Evolutionary conservation across 2,888 invertebrate species (phyloP), one percentile per base, ranked within the genome.

Genomic region (Eueremaeus valkanovi): DNA sequence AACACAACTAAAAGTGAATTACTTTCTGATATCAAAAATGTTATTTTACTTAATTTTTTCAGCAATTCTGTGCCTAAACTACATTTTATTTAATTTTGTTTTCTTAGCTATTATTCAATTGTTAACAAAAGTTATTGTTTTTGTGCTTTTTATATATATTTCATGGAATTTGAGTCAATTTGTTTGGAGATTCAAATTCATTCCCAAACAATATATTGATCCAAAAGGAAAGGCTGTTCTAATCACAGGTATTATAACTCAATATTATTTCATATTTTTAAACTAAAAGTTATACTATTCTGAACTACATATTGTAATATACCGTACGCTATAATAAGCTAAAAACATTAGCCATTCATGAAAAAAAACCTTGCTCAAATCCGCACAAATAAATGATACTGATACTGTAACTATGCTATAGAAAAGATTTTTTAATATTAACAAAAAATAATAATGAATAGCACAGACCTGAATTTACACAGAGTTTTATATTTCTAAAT

Each of bases 111-210:
- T 66, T 21, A n/a, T 36, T 36, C 9, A 66, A 18, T 21, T 66
- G 5, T 6, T 66, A 3, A 36, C 66, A 33, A 66, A 36, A 8
- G n/a, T 36, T 21, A 36, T 66, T 5, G 11, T 66, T 18, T 66
- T 36, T 36, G n/a, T 18, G 16, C 21, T 66, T 66, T 36, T 1
- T 33, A 36, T 66, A 33, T 66, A 66, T 36, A 18, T 66, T 13
- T 66, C 66, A 5, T 66, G 66, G 66, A 66, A 66, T 66, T 36
- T 66, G 21, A 66, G 36, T 36, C 66, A 66, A 66, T 36, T 11
- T 36, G n/a, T 66, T 36, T 66, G 66, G 66, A 66, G 66, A 66
- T 66, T 66, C 18, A 21, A 66, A 66, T 72, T n/a, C 21, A 75
- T 75, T n/a, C 72, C 75, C 5, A 76, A 73, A 16, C 42, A 29